Evolutionary conservation across 2,888 invertebrate genomes (phyloP).

Genomic region (Tetanocera ferruginea): DNA sequence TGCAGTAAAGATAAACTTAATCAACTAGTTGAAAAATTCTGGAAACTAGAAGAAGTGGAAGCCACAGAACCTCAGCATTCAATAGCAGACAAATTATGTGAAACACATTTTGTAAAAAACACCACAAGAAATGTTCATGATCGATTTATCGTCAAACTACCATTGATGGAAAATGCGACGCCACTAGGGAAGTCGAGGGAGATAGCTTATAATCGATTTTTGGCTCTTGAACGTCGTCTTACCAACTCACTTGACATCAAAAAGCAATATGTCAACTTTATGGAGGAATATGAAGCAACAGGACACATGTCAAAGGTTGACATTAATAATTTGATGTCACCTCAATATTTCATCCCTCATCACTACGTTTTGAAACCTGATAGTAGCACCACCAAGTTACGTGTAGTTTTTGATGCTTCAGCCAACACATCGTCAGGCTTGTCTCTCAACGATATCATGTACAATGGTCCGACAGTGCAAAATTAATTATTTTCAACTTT

Average conservation of each 20-base stretch:
- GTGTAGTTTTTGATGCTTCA: slow-evolving; percentile 18
- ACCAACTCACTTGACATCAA: too few relatives aligned
- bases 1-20: too few relatives aligned
- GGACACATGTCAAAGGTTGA: background rate
- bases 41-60: too few relatives aligned
- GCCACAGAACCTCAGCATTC: too few relatives aligned
- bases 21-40: too few relatives aligned
- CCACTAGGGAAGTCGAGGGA: background rate
- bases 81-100: background rate
- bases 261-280: too few relatives aligned
- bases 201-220: background rate
- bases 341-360: slow-evolving; percentile 15
- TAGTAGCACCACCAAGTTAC: slow-evolving; percentile 5
- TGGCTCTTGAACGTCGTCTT: background rate
- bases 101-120: background rate
- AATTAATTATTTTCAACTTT: background rate
- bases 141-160: background rate
- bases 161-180: background rate
- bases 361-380: background rate
- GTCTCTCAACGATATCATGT: slow-evolving; percentile 19
- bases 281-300: too few relatives aligned
- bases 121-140: too few relatives aligned
- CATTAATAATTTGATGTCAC: background rate
- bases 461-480: background rate
- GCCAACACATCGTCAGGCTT: background rate